phyloP scores from a whole-genome alignment of 2,797 vertebrate genomes.

The Pogonophryne albipinna region DNA sequence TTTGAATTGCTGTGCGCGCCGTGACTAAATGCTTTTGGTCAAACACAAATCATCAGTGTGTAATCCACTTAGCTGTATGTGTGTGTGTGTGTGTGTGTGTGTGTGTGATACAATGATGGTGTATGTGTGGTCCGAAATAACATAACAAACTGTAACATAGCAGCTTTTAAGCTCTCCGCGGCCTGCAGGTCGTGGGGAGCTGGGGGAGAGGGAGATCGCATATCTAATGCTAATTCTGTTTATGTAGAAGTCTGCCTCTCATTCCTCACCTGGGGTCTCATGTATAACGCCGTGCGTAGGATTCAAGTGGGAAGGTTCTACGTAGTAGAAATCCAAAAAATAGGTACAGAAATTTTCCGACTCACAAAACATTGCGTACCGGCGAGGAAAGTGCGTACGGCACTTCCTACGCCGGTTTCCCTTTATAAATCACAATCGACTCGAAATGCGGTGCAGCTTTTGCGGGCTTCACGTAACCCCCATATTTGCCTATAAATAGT shows the following conservation, averaged over 20 bases:
- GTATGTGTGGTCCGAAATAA: slow-evolving; percentile 61
- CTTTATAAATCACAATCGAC: no score
- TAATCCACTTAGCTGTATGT: slow-evolving; percentile 75
- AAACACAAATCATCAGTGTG: slow-evolving; percentile 76
- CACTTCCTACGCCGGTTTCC: no score
- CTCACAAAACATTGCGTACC: no score
- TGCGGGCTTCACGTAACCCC: no score
- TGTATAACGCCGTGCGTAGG: no score
- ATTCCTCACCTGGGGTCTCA: no score
- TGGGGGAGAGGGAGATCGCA: background rate
- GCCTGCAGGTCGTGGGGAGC: slow-evolving; percentile 19
- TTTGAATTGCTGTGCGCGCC: slow-evolving; percentile 58
- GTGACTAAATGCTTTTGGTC: slow-evolving; percentile 75
- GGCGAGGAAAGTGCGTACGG: no score
- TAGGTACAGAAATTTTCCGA: no score
- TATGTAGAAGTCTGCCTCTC: background rate
- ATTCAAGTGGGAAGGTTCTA: no score
- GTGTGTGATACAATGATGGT: slow-evolving; percentile 4
- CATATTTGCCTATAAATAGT: no score
- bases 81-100: slow-evolving; percentile 31
- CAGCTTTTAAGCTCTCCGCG: slow-evolving; percentile 15
- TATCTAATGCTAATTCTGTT: background rate
- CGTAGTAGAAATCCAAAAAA: no score
- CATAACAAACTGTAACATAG: slow-evolving; percentile 42
- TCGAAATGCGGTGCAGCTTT: no score